Conservation (phyloP, 1,140 invertebrate genomes). For the Lepidurus couesii region DNA sequence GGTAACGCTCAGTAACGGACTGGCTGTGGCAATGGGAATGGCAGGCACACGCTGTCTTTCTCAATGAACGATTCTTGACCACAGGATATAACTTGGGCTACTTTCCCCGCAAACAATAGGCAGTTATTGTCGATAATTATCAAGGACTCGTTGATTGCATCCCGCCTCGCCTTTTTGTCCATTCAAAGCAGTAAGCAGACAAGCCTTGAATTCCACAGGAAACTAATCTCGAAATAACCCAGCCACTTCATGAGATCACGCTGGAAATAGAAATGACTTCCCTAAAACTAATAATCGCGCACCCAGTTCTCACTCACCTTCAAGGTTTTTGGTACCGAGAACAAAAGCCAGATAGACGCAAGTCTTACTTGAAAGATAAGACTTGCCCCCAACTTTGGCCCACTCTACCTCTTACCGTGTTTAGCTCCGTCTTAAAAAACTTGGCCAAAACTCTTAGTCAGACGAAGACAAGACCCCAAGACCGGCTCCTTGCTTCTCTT, state of each 20-base stretch:
- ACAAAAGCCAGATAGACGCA: not conserved
- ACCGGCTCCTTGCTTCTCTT: not conserved
- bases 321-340: not conserved
- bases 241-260: not conserved
- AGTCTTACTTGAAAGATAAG: constrained; percentile 1
- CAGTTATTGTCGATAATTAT: not conserved
- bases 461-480: not conserved
- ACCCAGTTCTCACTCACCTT: not conserved
- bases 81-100: not conserved
- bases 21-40: not conserved
- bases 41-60: constrained; percentile 9
- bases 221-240: not conserved
- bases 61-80: constrained; percentile 15
- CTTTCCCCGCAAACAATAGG: not conserved
- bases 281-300: not conserved
- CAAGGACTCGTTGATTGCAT: not conserved
- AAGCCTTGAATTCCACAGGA: not conserved
- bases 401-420: not conserved
- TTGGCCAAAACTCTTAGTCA: not conserved
- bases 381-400: not conserved
- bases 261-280: constrained; percentile 3
- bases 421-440: not conserved
- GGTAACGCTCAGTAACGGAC: constrained; percentile 1
- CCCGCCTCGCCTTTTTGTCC: not conserved
- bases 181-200: not conserved